These are phyloP conservation scores for Centruroides vittatus DNA, from an alignment of 1,140 invertebrate genomes.

Conservation along the genomic window DNA sequence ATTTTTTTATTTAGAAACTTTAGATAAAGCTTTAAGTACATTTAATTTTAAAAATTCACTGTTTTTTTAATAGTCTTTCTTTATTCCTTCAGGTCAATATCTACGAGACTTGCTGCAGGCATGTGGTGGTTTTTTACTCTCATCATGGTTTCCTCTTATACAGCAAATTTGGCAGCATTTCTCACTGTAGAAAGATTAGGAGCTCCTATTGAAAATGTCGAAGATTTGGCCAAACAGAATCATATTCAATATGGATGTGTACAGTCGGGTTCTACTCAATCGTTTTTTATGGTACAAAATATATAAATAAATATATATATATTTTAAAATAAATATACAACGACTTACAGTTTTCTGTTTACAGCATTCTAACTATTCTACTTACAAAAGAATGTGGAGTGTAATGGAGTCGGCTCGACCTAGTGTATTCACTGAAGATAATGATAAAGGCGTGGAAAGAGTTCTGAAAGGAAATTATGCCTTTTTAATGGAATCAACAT, in stretches of 20 bases:
- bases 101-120: slow-evolving; percentile 31
- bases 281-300: slow-evolving; percentile 27
- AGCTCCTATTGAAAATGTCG: slow-evolving; percentile 37
- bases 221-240: slow-evolving; percentile 41
- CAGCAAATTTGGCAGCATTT: slow-evolving; percentile 42
- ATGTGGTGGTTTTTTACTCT: slow-evolving; percentile 44
- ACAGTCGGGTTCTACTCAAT: slow-evolving; percentile 35
- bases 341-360: slow-evolving; percentile 6
- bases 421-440: slow-evolving; percentile 67
- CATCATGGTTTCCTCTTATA: slow-evolving; percentile 43
- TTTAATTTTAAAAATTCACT: no score
- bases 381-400: slow-evolving; percentile 82
- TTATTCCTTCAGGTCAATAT: slow-evolving; percentile 23
- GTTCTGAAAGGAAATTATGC: slow-evolving; percentile 76
- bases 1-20: no score
- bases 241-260: slow-evolving; percentile 39
- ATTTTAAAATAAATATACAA: no score
- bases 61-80: neutral
- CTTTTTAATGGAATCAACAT: slow-evolving; percentile 86
- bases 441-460: slow-evolving; percentile 68
- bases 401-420: slow-evolving; percentile 78
- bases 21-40: no score
- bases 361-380: slow-evolving; percentile 82
- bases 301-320: neutral
- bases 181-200: slow-evolving; percentile 43